Base-by-base conservation (phyloP, 2,888 invertebrate genomes). In the Malthinus flaveolus region DNA sequence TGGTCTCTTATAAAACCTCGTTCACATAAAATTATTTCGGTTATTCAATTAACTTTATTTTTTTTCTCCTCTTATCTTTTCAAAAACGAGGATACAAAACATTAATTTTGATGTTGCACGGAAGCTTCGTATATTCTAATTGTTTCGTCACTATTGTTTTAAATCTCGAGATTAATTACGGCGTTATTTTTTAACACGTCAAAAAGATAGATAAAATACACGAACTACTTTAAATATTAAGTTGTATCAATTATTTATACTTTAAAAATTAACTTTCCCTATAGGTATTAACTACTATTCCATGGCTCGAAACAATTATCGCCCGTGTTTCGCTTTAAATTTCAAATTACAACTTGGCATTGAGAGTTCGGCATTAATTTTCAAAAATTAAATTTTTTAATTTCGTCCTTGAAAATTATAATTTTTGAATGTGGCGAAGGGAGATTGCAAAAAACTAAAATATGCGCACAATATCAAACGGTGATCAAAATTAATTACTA, bases 131-230 rank as follows among this genome's bases (percentile, higher is more conserved):
- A 12, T 44, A 57, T 57, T 57, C 51, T 59, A 59, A 59, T 55
- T 58, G 52, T 58, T 58, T 54, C 59, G 36, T 50, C 59, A 49
- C 59, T 50, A 59, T 59, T 59, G 59, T 59, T 49, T 23, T 46
- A 55, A 54, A 50, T 46, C 10, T 49, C 33, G 32, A 44, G 49
- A 59, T 59, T 50, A 55, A 59, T 58, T 48, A 36, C 13, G 32
- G 13, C 53, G 37, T 54, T 50, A 54, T 36, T 54, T 55, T 55
- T 46, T 48, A 47, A 52, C 57, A 57, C 48, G 51, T 51, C 45
- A 57, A 33, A 51, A 47, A 52, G 45, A 23, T 23, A 57, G 52
- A 57, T 52, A 51, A 51, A 47, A 52, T 39, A 32, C 55, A 47
- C 51, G 36, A 52, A 50, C 39, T 42, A 42, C 13, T 42, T 42